phyloP scores from a whole-genome alignment of 2,888 invertebrate genomes.

The Archaeoteleia sp. region DNA sequence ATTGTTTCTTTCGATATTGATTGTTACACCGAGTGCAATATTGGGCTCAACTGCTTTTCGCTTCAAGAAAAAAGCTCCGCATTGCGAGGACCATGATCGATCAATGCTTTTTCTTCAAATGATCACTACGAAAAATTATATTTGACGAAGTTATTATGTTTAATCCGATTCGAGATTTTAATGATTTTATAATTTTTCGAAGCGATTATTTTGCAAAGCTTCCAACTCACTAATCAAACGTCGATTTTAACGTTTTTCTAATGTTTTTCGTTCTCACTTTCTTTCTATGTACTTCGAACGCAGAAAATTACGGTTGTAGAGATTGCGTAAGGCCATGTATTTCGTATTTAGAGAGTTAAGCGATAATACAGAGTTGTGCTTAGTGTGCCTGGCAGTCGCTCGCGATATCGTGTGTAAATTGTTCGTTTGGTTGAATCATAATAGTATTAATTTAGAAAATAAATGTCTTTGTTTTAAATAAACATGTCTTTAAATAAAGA shows the following conservation, averaged over 20 bases:
- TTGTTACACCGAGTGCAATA: conserved; percentile 15
- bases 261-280: neutral
- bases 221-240: too few species aligned
- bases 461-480: too few species aligned
- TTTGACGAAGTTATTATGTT: too few species aligned
- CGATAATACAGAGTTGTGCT: conserved; percentile 50
- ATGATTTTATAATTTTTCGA: too few species aligned
- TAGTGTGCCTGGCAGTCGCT: conserved; percentile 10
- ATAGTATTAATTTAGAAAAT: too few species aligned
- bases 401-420: too few species aligned
- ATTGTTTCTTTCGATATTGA: conserved; percentile 1
- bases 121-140: neutral
- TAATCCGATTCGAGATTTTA: too few species aligned
- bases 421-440: too few species aligned
- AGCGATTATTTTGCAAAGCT: too few species aligned
- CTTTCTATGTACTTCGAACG: conserved; percentile 13
- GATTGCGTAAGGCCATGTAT: conserved; percentile 70
- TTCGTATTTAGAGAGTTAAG: conserved; percentile 67
- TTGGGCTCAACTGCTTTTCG: conserved; percentile 11
- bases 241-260: neutral
- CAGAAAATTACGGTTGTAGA: conserved; percentile 59
- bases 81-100: too few species aligned
- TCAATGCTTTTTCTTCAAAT: too few species aligned
- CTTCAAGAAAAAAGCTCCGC: conserved; percentile 4
- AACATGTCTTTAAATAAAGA: too few species aligned